Conservation (phyloP, 2,113 vertebrate genomes). For the Nipponia nippon region DNA sequence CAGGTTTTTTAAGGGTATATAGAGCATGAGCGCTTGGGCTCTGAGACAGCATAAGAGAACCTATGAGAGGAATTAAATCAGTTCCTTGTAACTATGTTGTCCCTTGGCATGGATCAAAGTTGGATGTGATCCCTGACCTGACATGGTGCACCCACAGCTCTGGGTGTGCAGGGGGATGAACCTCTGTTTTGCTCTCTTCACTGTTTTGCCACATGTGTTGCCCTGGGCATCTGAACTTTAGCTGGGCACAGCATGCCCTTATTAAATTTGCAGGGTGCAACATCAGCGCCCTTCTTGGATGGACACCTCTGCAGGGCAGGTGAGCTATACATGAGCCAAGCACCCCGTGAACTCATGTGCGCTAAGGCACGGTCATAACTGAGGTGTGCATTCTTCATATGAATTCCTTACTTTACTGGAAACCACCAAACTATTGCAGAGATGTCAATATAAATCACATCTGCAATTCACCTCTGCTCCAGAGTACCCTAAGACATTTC, state of each 20-base stretch:
- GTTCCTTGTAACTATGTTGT: not conserved
- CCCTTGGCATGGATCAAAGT: not conserved
- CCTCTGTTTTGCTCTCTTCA: not conserved
- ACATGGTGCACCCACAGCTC: not conserved
- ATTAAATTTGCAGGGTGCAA: not conserved
- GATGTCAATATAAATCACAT: not conserved
- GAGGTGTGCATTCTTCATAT: rapidly evolving
- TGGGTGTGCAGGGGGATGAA: not conserved
- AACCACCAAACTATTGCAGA: not conserved
- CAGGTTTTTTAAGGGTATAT: not conserved
- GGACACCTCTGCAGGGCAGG: not conserved
- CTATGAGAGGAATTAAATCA: not conserved
- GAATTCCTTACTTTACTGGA: not conserved
- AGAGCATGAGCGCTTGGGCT: rapidly evolving
- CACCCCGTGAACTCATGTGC: not conserved
- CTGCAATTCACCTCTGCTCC: not conserved
- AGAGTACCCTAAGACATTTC: not conserved
- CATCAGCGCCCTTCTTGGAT: not conserved
- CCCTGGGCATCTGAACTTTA: not conserved
- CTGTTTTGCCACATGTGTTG: rapidly evolving
- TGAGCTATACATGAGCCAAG: not conserved
- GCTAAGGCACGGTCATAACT: not conserved
- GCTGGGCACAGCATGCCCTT: rapidly evolving
- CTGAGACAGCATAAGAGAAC: not conserved
- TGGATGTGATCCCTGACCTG: not conserved